Evolutionary conservation across 2,888 invertebrate genomes (phyloP), one percentile per base, ranked within the genome.

Genomic region (Caenorhabditis sulstoni): DNA sequence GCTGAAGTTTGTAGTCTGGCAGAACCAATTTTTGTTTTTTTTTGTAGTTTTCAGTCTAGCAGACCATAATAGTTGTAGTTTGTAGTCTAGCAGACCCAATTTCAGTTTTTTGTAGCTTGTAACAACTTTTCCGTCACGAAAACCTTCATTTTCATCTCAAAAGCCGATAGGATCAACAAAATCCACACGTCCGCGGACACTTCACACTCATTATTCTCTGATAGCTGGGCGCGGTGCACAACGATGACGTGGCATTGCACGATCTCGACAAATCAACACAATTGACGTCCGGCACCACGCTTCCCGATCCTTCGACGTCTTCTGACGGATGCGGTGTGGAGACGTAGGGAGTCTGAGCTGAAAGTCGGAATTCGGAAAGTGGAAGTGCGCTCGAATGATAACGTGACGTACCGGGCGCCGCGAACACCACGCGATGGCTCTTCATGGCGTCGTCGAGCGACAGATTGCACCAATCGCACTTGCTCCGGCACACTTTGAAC

Each of bases 391-490:
- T 29, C 12, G 52, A 23, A 18, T 23, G 45, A n/a, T n/a, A n/a
- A n/a, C n/a, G n/a, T n/a, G n/a, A 29, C 29, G 7, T 5, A 29
- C 29, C 29, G 29, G 29, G 29, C 29, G 29, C 29, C 29, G 29
- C 29, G 29, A 29, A 29, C 29, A 29, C 3, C 29, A 29, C 29
- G 3, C 29, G 29, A 29, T 7, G 29, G 7, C 29, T 29, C 7
- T 7, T 29, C 29, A 61, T 67, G 20, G 53, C 53, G 37, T 67
- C 66, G n/a, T 66, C 53, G 1, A 68, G 20, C 0, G 55, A 50
- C 16, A 61, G 67, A 41, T 76, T 67, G 50, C 75, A 76, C 70
- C 70, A 77, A 35, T 70, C 70, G 49, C 77, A 77, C 5, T 65
- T 61, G 14, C 39, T 47, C 29, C 70, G 23, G 47, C 77, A 77